These are phyloP conservation scores for Elmis aenea DNA, from an alignment of 2,888 invertebrate genomes.

Conservation along the genomic window DNA sequence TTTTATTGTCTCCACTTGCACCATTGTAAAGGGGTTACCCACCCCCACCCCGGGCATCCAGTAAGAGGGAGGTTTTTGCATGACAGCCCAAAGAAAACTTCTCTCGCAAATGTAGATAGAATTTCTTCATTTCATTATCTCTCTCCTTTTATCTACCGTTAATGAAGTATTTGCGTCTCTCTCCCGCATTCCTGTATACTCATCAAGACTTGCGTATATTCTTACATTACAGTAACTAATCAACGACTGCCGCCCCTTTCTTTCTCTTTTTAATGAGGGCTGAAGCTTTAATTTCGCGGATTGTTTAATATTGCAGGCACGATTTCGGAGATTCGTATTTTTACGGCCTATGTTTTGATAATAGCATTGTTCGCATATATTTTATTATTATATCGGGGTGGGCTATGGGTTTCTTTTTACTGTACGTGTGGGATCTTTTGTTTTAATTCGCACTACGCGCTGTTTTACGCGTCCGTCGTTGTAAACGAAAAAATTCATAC, in stretches of 20 bases:
- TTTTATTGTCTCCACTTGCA: slow-evolving; percentile 42
- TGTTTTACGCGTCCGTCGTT: no score
- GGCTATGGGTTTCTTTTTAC: no score
- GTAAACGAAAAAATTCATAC: no score
- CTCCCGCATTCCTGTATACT: slow-evolving; percentile 36
- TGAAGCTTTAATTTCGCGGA: slow-evolving; percentile 36
- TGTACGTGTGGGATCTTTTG: no score
- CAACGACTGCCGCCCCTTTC: slow-evolving; percentile 38
- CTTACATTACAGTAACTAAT: slow-evolving; percentile 43
- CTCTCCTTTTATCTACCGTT: slow-evolving; percentile 41
- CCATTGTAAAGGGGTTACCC: slow-evolving; percentile 41
- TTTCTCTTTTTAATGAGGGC: slow-evolving; percentile 42
- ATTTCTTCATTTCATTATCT: slow-evolving; percentile 57
- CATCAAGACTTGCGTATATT: slow-evolving; percentile 44
- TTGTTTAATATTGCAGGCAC: slow-evolving; percentile 37
- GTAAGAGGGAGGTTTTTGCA: slow-evolving; percentile 41
- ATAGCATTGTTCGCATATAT: slow-evolving; percentile 8
- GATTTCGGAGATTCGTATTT: slow-evolving; percentile 26
- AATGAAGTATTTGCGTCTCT: slow-evolving; percentile 31
- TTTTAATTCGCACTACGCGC: no score
- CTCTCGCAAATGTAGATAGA: slow-evolving; percentile 56
- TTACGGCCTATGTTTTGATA: slow-evolving; percentile 24
- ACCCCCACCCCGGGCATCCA: slow-evolving; percentile 24
- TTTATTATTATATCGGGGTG: no score
- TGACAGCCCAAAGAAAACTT: slow-evolving; percentile 45